Conservation (phyloP, 2,113 vertebrate genomes). For the Dascyllus trimaculatus region DNA sequence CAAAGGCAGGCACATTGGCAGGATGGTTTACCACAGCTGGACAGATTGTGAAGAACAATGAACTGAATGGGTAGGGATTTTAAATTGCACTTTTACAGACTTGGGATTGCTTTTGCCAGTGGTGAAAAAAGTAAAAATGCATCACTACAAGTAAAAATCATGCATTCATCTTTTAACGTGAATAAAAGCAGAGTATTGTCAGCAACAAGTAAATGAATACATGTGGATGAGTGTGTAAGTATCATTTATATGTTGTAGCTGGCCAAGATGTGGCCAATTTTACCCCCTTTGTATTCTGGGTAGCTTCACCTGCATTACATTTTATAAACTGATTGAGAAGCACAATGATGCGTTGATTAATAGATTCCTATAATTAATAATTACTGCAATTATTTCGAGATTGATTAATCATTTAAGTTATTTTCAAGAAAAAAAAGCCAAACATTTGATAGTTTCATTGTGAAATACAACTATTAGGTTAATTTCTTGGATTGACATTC, state of each 20-base stretch:
- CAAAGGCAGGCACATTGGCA: conserved; percentile 31
- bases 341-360: not conserved
- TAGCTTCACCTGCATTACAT: not conserved
- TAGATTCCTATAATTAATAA: not conserved
- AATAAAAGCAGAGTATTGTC: not conserved
- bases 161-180: not conserved
- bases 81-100: conserved; percentile 28
- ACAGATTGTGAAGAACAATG: conserved; percentile 34
- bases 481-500: not conserved
- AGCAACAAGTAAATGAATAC: not conserved
- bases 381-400: not conserved
- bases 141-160: not conserved
- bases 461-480: too few species aligned
- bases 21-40: conserved; percentile 29
- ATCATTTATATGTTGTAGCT: conserved; percentile 2
- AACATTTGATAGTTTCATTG: not conserved
- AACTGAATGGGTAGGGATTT: conserved; percentile 17
- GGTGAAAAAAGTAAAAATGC: conserved; percentile 1
- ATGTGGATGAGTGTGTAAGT: not conserved
- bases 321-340: not conserved
- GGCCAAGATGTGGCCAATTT: too few species aligned
- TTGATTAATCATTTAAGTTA: too few species aligned
- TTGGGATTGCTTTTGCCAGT: conserved; percentile 10
- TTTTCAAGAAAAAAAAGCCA: not conserved
- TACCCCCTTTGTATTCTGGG: too few species aligned